Evolutionary conservation across 2,888 invertebrate species (phyloP).

Genomic region (Nymphalis c-album): DNA sequence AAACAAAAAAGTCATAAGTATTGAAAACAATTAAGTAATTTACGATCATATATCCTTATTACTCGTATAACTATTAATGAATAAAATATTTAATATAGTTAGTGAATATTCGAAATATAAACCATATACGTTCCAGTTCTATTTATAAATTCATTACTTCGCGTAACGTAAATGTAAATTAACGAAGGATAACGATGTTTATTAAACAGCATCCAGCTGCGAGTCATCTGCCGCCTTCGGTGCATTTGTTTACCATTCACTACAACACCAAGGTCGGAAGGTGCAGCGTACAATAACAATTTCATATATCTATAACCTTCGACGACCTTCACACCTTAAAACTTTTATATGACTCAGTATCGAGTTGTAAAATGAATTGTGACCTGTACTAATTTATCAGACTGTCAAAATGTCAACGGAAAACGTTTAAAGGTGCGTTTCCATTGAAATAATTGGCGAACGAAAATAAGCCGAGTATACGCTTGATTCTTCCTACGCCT

Average conservation of each 20-base stretch:
- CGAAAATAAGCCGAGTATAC: too few relatives aligned
- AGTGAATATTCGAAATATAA: constrained; percentile 2
- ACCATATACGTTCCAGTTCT: constrained; percentile 16
- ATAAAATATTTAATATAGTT: not conserved
- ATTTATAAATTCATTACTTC: constrained; percentile 31
- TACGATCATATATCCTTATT: not conserved
- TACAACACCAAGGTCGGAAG: constrained; percentile 26
- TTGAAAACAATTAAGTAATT: not conserved
- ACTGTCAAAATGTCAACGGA: constrained; percentile 44
- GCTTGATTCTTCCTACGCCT: too few relatives aligned
- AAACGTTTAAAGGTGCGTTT: constrained; percentile 8
- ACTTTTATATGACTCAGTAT: constrained; percentile 9
- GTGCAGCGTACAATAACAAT: constrained; percentile 1
- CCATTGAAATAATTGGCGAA: too few relatives aligned
- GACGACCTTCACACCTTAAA: constrained; percentile 21
- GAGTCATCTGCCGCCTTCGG: constrained; percentile 57
- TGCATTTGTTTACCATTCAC: constrained; percentile 51
- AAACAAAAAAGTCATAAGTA: constrained; percentile 3
- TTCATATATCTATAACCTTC: constrained; percentile 17
- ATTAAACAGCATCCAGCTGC: constrained; percentile 62
- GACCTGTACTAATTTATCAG: constrained; percentile 38
- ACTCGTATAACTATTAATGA: not conserved
- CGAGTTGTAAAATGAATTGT: constrained; percentile 23
- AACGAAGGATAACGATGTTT: constrained; percentile 60
- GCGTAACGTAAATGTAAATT: constrained; percentile 37